A percentile compares a stretch with the other conserved stretches of the same genome.
These are phyloP conservation scores for Callyntrura guangdongensis DNA, from an alignment of 2,888 invertebrate species.

Conservation along the genomic window DNA sequence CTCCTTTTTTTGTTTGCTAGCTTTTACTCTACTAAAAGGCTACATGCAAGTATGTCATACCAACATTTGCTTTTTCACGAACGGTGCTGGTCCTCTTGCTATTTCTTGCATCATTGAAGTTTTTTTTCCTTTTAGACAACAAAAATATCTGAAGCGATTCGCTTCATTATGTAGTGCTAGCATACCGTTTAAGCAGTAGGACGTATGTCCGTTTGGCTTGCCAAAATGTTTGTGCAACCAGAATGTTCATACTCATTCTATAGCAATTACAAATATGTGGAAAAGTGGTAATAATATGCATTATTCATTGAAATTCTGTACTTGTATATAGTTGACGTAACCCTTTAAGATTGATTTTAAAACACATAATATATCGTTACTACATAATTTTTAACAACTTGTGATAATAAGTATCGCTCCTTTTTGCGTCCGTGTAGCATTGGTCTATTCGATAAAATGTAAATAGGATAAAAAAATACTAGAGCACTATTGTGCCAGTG, in stretches of 20 bases:
- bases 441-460: background rate
- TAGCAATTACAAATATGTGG: too few species aligned
- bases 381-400: too few species aligned
- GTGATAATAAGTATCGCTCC: too few species aligned
- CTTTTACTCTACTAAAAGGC: background rate
- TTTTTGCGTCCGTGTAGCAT: background rate
- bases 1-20: slow-evolving; percentile 2
- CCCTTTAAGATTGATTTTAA: too few species aligned
- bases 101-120: slow-evolving; percentile 68
- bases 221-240: too few species aligned
- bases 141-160: slow-evolving; percentile 53
- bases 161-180: slow-evolving; percentile 39
- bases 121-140: slow-evolving; percentile 27
- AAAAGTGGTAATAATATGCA: too few species aligned
- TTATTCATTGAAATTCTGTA: too few species aligned
- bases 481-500: background rate
- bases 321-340: too few species aligned
- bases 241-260: too few species aligned
- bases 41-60: background rate
- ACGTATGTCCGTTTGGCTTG: too few species aligned
- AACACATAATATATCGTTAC: too few species aligned
- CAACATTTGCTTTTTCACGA: slow-evolving; percentile 10
- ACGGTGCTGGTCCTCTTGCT: background rate
- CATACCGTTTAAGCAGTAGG: too few species aligned
- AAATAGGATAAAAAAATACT: background rate